Evolutionary conservation across 2,888 invertebrate species (phyloP), one percentile per base, ranked within the genome.

Genomic region (Epistrophe eligans): DNA sequence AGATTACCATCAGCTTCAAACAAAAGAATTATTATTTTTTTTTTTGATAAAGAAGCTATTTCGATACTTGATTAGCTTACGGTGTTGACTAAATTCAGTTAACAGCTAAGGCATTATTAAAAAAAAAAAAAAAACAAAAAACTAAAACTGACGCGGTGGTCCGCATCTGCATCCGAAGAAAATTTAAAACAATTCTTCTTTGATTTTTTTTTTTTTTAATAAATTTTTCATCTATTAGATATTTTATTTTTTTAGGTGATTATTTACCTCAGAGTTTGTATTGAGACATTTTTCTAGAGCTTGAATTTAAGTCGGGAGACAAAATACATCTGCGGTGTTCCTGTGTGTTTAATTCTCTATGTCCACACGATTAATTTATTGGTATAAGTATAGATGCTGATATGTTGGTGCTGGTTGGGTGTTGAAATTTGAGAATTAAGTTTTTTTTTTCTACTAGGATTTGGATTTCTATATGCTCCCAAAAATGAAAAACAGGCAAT

Each of bases 341-440:
- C 10, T 19, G 1, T 32, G 28, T 10, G 24, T 52, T 15, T 58
- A 48, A 28, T 35, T 57, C 35, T 43, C 35, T 52, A 17, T 32
- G 10, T 32, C 38, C 43, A 7, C 24, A 24, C 28, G 43, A 57
- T 77, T 74, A 74, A 82, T 87, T 87, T 87, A 87, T 87, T 74
- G 79, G 74, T 17, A 70, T 62, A 71, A 79, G 77, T 2, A n/a
- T 48, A 38, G 72, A 76, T 82, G 67, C 43, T 76, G 74, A 66
- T 84, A 43, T 9, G 24, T 24, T 4, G 15, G 13, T 13, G 1
- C 24, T 38, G 87, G 83, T 70, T 79, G 71, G 87, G 87, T 83
- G 87, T 87, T 87, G 87, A 87, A 79, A 83, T 83, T 87, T 79
- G 74, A 83, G 83, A 87, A 83, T 83, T 83, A 76, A 83, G 72